Evolutionary conservation across 2,888 invertebrate species (phyloP).

Genomic region (Adineta ricciae): DNA sequence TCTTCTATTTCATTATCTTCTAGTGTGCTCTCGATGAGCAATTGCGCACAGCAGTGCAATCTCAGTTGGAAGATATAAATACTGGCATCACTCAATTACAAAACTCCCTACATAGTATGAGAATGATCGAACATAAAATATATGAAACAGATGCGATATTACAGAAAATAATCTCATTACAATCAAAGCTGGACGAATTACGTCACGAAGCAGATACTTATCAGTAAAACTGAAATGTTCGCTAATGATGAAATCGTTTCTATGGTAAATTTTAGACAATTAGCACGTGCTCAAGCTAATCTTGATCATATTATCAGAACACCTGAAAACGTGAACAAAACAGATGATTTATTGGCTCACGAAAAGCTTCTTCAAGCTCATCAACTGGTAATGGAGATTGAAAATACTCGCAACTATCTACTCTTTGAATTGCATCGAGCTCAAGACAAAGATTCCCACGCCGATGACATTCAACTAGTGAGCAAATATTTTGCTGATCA

Average conservation of each 20-base stretch:
- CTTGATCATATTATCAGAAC: conserved; percentile 94
- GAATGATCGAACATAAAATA: conserved; percentile 52
- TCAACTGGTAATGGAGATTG: conserved; percentile 53
- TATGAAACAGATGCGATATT: conserved; percentile 26
- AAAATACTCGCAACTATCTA: conserved; percentile 38
- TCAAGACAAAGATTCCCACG: conserved; percentile 36
- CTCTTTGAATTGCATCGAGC: conserved; percentile 23
- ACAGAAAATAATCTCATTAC: conserved; percentile 29
- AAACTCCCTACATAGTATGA: conserved; percentile 71
- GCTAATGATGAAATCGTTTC: no score
- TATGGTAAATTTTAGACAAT: no score
- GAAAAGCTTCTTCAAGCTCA: conserved; percentile 88
- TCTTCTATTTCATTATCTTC: background rate
- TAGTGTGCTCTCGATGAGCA: conserved; percentile 81
- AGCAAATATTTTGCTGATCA: background rate
- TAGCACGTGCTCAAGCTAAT: conserved; percentile 93
- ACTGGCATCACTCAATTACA: conserved; percentile 81
- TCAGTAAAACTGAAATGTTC: no score
- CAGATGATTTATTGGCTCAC: conserved; percentile 82
- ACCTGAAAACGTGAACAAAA: conserved; percentile 85
- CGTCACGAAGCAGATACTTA: conserved; percentile 25
- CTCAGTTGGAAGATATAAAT: conserved; percentile 87
- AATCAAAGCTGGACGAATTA: conserved; percentile 34
- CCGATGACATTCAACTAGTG: conserved; percentile 23
- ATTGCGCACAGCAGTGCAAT: conserved; percentile 94